phyloP scores from a whole-genome alignment of 2,113 vertebrate genomes.

The Dipodomys ordii region DNA sequence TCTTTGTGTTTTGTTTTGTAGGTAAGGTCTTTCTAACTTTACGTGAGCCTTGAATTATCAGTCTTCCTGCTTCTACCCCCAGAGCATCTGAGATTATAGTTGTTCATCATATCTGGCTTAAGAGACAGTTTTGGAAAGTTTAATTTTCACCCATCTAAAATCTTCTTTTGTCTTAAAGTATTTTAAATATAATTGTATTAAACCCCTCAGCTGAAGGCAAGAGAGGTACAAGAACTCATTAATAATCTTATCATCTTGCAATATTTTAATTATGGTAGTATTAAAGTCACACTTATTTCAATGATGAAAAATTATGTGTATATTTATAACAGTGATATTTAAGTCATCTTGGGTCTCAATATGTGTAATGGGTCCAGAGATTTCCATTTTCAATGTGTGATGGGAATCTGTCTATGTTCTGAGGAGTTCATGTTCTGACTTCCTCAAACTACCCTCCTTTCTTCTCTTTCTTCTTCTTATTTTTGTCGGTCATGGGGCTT shows the following conservation, averaged over 20 bases:
- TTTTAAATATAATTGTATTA: background rate
- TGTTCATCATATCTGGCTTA: no score
- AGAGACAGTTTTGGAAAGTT: background rate
- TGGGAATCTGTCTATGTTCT: background rate
- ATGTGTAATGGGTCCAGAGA: background rate
- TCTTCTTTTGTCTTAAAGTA: background rate
- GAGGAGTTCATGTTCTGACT: background rate
- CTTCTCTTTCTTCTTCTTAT: background rate
- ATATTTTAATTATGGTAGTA: background rate
- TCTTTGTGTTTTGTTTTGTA: background rate
- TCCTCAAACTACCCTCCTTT: background rate
- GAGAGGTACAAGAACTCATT: background rate
- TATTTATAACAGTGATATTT: background rate
- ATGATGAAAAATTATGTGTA: background rate
- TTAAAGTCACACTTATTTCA: background rate
- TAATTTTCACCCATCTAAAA: slow-evolving; percentile 14
- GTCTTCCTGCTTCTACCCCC: background rate
- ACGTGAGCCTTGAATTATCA: no score
- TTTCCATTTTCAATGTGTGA: slow-evolving; percentile 4
- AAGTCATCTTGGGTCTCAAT: background rate
- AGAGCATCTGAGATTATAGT: background rate
- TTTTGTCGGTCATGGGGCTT: no score
- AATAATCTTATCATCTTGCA: background rate
- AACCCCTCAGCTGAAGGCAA: background rate
- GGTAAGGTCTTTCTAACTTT: background rate